A percentile compares a stretch with the other conserved stretches of the same genome.
These are phyloP conservation scores for Cossypha dichroa DNA, from an alignment of 2,797 vertebrate species.

Conservation along the genomic window DNA sequence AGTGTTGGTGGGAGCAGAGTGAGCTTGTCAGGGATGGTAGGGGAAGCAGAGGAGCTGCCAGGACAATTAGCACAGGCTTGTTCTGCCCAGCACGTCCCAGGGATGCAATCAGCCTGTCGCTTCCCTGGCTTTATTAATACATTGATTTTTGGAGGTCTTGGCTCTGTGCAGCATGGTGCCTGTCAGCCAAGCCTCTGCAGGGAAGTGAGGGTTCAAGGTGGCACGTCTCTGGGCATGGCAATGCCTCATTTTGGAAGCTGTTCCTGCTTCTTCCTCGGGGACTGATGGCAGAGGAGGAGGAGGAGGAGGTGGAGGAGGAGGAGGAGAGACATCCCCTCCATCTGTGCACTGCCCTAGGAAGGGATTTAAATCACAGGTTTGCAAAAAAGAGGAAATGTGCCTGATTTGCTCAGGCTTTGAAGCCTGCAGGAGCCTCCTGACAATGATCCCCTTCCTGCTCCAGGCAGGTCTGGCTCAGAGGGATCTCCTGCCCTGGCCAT, in stretches of 20 bases:
- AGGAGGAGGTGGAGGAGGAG: background rate
- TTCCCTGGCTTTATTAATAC: conserved; percentile 19
- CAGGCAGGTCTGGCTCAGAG: background rate
- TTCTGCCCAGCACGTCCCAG: background rate
- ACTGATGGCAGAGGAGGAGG: background rate
- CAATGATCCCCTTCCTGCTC: background rate
- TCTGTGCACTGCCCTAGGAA: conserved; percentile 25
- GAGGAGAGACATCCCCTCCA: conserved; percentile 29
- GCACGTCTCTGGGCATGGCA: background rate
- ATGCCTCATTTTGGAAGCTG: background rate
- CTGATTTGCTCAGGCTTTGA: background rate
- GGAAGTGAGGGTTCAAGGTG: background rate
- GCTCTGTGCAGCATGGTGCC: rapidly evolving
- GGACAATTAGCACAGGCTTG: conserved; percentile 30
- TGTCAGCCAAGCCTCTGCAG: background rate
- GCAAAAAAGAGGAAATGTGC: background rate
- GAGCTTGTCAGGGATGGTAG: background rate
- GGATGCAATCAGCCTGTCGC: background rate
- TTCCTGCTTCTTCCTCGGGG: background rate
- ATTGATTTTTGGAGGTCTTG: background rate
- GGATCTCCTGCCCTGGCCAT: background rate
- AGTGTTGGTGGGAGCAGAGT: background rate
- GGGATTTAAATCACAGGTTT: background rate
- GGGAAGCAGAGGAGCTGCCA: background rate
- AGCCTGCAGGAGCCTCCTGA: background rate